These are phyloP conservation scores for Atopsyche davidsoni DNA, from an alignment of 1,140 invertebrate genomes.

Conservation along the genomic window DNA sequence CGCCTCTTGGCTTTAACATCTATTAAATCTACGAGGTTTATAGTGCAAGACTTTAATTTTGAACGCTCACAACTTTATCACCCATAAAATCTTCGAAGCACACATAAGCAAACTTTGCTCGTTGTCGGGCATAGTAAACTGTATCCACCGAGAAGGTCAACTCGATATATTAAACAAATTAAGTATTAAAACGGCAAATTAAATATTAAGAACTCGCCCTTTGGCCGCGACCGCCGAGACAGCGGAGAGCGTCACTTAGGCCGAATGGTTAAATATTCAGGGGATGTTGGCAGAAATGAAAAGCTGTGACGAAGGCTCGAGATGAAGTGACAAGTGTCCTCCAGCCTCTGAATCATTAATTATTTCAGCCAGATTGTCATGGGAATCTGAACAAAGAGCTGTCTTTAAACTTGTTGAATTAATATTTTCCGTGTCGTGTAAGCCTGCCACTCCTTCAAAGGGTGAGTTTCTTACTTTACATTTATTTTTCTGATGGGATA, in stretches of 20 bases:
- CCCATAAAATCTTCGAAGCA: too few relatives aligned
- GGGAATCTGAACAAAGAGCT: conserved; percentile 19
- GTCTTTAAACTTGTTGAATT: conserved; percentile 29
- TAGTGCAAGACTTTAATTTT: too few relatives aligned
- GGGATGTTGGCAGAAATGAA: conserved; percentile 8
- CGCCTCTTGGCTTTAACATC: too few relatives aligned
- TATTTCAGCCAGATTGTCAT: conserved; percentile 25
- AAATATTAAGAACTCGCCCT: too few relatives aligned
- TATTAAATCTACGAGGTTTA: too few relatives aligned
- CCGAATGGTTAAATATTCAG: conserved; percentile 4
- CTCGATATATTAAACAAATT: conserved; percentile 10
- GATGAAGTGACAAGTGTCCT: conserved; percentile 23
- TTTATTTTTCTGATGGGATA: neutral
- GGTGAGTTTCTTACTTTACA: too few relatives aligned
- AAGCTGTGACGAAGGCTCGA: conserved; percentile 9
- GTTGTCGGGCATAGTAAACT: too few relatives aligned
- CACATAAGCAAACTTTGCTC: too few relatives aligned
- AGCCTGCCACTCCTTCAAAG: too few relatives aligned
- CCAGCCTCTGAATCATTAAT: conserved; percentile 25
- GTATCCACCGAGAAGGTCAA: too few relatives aligned
- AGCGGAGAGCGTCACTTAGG: neutral
- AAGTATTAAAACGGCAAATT: conserved; percentile 15
- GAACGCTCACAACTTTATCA: too few relatives aligned
- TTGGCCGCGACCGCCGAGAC: neutral
- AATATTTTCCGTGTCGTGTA: conserved; percentile 21